Evolutionary conservation across 2,888 invertebrate species (phyloP).

Genomic region (Rhaphigaster nebulosa): DNA sequence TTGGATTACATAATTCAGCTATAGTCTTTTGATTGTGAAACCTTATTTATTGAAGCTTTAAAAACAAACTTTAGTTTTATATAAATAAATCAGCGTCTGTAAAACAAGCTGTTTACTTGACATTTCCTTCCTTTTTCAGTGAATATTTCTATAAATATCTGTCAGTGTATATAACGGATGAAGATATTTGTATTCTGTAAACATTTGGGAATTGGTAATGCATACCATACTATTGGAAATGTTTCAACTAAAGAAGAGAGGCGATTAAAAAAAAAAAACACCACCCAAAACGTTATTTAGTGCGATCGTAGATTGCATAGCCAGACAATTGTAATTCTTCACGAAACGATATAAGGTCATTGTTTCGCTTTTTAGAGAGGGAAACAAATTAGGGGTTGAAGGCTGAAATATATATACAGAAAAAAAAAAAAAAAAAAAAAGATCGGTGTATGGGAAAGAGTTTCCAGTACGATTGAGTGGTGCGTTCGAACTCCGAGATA

Average conservation of each 20-base stretch:
- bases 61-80: too few relatives aligned
- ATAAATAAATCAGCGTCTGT: too few relatives aligned
- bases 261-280: not conserved
- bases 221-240: not conserved
- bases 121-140: not conserved
- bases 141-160: not conserved
- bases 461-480: slow-evolving; percentile 51
- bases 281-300: not conserved
- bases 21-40: too few relatives aligned
- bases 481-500: not conserved
- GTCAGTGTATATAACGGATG: too few relatives aligned
- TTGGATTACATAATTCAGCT: too few relatives aligned
- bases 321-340: not conserved
- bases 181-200: not conserved
- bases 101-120: too few relatives aligned
- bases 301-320: not conserved
- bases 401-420: not conserved
- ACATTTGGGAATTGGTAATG: not conserved
- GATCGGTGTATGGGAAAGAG: slow-evolving; percentile 30
- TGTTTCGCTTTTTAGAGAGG: not conserved
- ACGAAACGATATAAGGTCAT: slow-evolving; percentile 40
- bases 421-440: too few relatives aligned
- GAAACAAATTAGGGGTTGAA: not conserved
- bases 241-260: not conserved
- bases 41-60: too few relatives aligned